Conservation (phyloP, 2,113 vertebrate genomes). For the Empidonax alnorum region DNA sequence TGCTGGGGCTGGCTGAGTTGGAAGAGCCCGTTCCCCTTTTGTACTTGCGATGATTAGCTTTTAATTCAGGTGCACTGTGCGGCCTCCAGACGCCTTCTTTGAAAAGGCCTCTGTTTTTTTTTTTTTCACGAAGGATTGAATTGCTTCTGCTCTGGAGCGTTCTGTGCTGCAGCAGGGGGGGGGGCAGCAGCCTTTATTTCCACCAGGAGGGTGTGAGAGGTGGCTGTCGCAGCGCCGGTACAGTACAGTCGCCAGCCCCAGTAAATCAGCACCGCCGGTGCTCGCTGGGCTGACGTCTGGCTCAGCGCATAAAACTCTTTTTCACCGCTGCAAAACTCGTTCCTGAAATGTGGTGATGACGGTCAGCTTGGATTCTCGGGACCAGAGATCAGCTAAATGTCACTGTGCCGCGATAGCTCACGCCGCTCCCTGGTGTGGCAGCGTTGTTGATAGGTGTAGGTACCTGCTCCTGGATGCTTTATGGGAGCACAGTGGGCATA, state of each 20-base stretch:
- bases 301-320: neutral
- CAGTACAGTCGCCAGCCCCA: neutral
- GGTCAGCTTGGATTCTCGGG: slow-evolving; percentile 39
- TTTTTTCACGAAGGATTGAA: neutral
- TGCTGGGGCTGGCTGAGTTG: neutral
- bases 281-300: neutral
- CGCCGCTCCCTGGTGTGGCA: neutral
- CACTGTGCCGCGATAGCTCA: slow-evolving; percentile 4
- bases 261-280: neutral
- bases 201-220: neutral
- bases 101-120: neutral
- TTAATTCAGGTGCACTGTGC: neutral
- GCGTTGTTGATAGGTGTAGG: slow-evolving; percentile 42
- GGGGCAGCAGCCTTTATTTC: neutral
- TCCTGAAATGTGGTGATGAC: neutral
- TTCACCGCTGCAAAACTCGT: neutral
- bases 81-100: slow-evolving; percentile 24
- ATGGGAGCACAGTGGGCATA: slow-evolving; percentile 48
- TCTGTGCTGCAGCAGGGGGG: neutral
- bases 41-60: neutral
- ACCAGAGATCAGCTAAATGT: slow-evolving; percentile 47
- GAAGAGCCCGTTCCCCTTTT: neutral
- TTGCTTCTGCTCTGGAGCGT: neutral
- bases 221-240: neutral
- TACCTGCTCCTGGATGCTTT: slow-evolving; percentile 56